These are phyloP conservation scores for Nineta flava DNA, from an alignment of 2,888 invertebrate species.

Conservation along the genomic window DNA sequence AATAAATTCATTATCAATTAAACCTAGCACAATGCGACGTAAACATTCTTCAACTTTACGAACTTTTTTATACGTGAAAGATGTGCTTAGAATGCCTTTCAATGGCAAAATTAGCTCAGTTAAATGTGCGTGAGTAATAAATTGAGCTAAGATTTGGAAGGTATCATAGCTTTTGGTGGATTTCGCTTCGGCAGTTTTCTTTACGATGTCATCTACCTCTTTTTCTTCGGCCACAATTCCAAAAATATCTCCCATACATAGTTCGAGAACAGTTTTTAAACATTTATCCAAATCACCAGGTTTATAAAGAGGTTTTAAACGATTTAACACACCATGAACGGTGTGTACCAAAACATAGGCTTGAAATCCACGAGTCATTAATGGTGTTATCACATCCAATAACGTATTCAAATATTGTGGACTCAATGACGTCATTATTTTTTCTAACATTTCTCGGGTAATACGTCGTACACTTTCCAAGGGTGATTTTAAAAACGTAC, in stretches of 20 bases:
- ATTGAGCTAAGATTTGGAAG: conserved; percentile 63
- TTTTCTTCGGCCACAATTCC: conserved; percentile 82
- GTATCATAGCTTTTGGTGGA: conserved; percentile 76
- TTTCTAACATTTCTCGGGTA: conserved; percentile 81
- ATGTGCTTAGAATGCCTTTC: conserved; percentile 58
- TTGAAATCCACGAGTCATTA: conserved; percentile 81
- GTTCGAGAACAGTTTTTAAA: conserved; percentile 53
- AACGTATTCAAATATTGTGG: conserved; percentile 62
- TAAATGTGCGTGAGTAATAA: conserved; percentile 59
- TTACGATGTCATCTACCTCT: conserved; percentile 68
- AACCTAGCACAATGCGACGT: conserved; percentile 59
- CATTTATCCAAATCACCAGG: conserved; percentile 66
- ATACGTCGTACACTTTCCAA: conserved; percentile 70
- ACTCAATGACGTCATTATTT: conserved; percentile 75
- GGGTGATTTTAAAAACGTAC: conserved; percentile 79
- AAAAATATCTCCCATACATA: conserved; percentile 79
- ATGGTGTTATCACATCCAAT: conserved; percentile 61
- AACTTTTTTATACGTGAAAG: conserved; percentile 65
- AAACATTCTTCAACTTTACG: conserved; percentile 68
- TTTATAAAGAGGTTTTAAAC: conserved; percentile 45
- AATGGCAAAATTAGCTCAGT: conserved; percentile 66
- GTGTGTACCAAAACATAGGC: conserved; percentile 86
- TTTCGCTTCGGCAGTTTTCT: conserved; percentile 68
- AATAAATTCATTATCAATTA: conserved; percentile 68
- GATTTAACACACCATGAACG: conserved; percentile 64